These are phyloP conservation scores for Ursus arctos DNA, from an alignment of 2,113 vertebrate genomes.

Conservation along the genomic window DNA sequence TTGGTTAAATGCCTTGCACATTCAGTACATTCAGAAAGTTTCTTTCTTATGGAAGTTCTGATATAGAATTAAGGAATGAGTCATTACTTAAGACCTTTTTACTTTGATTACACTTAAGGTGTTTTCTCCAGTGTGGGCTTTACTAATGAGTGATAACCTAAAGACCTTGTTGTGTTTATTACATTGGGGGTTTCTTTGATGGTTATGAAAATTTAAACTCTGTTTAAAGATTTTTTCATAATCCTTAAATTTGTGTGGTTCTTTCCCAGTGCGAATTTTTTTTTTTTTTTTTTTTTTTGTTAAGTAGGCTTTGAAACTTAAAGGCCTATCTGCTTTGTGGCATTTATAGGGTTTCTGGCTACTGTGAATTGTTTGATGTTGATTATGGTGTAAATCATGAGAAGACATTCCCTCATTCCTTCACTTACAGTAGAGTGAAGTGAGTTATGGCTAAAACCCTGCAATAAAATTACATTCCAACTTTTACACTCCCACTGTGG, in stretches of 20 bases:
- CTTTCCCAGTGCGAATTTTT: constrained; percentile 42
- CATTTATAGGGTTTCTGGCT: constrained; percentile 36
- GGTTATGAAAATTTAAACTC: constrained; percentile 58
- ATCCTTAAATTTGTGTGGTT: constrained; percentile 35
- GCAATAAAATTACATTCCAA: constrained; percentile 53
- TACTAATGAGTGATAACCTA: neutral
- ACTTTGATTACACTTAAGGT: constrained; percentile 9
- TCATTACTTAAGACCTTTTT: neutral
- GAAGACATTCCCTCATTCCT: constrained; percentile 43
- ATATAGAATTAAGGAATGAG: constrained; percentile 31
- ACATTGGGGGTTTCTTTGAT: neutral
- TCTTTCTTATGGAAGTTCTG: neutral
- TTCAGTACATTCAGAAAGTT: constrained; percentile 24
- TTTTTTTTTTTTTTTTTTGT: neutral
- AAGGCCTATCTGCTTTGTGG: neutral
- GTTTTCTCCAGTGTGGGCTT: neutral
- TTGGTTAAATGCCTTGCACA: constrained; percentile 1
- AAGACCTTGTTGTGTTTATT: constrained; percentile 33
- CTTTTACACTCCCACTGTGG: neutral
- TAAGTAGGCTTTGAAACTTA: constrained; percentile 26
- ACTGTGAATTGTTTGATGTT: constrained; percentile 4
- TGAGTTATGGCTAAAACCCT: neutral
- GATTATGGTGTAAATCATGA: neutral
- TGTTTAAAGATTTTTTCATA: constrained; percentile 33
- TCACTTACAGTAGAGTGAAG: neutral